Evolutionary conservation across 2,888 invertebrate species (phyloP).

Genomic region (Parnassius orleans): DNA sequence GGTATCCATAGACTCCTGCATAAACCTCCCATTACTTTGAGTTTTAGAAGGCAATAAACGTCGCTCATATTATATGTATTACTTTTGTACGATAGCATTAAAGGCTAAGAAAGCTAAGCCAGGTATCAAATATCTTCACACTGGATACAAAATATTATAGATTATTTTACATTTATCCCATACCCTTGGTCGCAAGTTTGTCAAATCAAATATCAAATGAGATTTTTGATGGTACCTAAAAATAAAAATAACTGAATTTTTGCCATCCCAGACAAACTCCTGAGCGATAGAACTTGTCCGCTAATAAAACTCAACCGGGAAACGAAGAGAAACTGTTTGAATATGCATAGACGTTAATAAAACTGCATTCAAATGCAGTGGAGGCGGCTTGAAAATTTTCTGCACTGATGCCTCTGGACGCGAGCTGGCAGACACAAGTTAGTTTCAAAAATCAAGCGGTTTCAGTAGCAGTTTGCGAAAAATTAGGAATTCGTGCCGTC

Average conservation of each 20-base stretch:
- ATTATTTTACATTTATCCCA: no score
- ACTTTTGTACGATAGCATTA: no score
- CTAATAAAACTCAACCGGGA: constrained; percentile 39
- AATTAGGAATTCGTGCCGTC: constrained; percentile 56
- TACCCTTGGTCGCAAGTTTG: no score
- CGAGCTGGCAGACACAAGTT: constrained; percentile 55
- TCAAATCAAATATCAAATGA: no score
- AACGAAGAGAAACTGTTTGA: constrained; percentile 58
- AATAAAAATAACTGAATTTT: background rate
- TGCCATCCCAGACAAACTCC: constrained; percentile 10
- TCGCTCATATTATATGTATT: no score
- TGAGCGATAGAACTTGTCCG: constrained; percentile 34
- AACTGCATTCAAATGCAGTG: constrained; percentile 52
- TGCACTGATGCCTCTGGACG: constrained; percentile 53
- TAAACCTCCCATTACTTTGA: no score
- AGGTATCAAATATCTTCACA: no score
- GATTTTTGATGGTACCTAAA: background rate
- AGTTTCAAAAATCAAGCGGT: constrained; percentile 65
- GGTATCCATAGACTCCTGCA: no score
- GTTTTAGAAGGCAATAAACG: no score
- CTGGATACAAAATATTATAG: no score
- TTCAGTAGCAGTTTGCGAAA: constrained; percentile 51
- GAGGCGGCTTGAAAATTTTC: constrained; percentile 41
- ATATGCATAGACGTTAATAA: constrained; percentile 67
- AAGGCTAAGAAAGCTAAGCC: no score